Evolutionary conservation across 2,888 invertebrate species (phyloP).

Genomic region (Hydropsyche betteni): DNA sequence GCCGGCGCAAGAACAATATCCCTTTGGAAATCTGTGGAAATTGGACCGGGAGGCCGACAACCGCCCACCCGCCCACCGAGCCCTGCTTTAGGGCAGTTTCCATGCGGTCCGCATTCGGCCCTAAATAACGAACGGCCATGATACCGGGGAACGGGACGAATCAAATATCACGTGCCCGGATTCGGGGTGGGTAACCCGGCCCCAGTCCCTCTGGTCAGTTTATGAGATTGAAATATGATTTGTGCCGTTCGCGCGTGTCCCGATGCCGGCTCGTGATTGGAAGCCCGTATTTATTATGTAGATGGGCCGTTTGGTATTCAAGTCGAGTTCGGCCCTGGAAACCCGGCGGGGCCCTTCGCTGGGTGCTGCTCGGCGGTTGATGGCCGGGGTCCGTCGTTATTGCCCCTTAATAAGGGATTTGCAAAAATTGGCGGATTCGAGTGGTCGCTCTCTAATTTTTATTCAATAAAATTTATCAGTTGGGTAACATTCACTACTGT

Average conservation of each 20-base stretch:
- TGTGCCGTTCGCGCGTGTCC: conserved; percentile 52
- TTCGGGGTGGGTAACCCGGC: conserved; percentile 37
- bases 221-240: conserved; percentile 53
- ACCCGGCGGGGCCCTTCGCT: conserved; percentile 23
- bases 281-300: conserved; percentile 51
- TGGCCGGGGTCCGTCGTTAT: conserved; percentile 9
- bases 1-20: conserved; percentile 58
- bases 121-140: conserved; percentile 57
- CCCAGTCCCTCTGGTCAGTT: conserved; percentile 51
- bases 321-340: conserved; percentile 31
- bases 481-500: no score
- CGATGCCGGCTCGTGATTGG: conserved; percentile 50
- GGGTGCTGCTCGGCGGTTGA: conserved; percentile 8
- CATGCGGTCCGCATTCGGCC: conserved; percentile 62
- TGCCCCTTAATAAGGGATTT: background rate
- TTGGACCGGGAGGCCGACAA: conserved; percentile 55
- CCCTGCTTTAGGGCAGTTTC: conserved; percentile 61
- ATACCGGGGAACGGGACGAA: conserved; percentile 42
- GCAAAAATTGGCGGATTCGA: no score
- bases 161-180: conserved; percentile 50
- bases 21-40: conserved; percentile 60
- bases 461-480: no score
- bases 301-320: conserved; percentile 52
- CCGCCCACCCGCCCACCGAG: conserved; percentile 42
- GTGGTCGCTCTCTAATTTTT: no score